Base-by-base conservation (phyloP, 2,797 vertebrate species). In the Coilia nasus region DNA sequence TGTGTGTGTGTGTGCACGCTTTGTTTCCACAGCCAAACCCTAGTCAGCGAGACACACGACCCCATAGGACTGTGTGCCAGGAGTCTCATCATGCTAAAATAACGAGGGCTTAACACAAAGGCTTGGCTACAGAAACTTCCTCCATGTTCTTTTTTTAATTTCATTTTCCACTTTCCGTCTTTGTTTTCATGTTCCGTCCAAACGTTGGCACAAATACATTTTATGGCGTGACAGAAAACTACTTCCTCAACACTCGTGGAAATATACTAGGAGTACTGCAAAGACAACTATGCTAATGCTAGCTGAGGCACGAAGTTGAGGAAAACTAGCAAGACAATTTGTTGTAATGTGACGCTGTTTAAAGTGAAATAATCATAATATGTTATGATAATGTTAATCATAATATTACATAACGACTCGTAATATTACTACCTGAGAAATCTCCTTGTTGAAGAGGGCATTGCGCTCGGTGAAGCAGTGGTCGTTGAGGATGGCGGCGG, bases 401-500 rank as follows among this genome's bases (percentile, higher is more conserved):
- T 41, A 41, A 41, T 41, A 41, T 2, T 41, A 41, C 35, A 41
- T 5, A 41, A 41, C 5, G 28, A 28, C 28, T 3, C 28, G 28
- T 67, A 28, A 1, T 28, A 67, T 67, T 23, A 14, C 2, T 94
- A 96, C 95, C 95, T 96, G 94, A 86, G 93, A 83, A n/a, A 90
- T 92, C 90, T 96, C 94, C 84, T 90, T 92, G 91, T 90, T 93
- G 91, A 96, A 96, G 82, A 95, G 91, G 0, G 93, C 87, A 89
- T 90, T 94, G 81, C 90, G 90, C 83, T 94, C 94, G 83, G 91
- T 89, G 85, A 95, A 94, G 89, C 88, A 87, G 90, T 81, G 82
- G 5, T 95, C 95, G 4, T 84, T 88, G 83, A 91, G 91, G 56
- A 86, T 83, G 2, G 59, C 5, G 82, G 83, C 86, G 83, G 90